These are phyloP conservation scores for Eucidaris tribuloides DNA, from an alignment of 35 echinoderm and acorn worm species.

Conservation along the genomic window DNA sequence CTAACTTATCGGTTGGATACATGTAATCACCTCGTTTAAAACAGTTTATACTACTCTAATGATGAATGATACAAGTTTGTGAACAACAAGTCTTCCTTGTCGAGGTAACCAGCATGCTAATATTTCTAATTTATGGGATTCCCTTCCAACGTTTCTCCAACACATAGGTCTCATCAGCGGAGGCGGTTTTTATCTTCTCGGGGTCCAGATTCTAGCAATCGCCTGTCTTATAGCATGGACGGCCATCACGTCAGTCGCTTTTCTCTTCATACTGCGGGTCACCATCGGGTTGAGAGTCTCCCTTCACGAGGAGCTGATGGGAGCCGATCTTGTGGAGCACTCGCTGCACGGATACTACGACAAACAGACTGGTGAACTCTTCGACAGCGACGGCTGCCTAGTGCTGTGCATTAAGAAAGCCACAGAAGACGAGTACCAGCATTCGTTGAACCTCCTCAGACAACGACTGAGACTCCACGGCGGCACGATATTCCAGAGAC, in stretches of 20 bases:
- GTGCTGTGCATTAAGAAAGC: neutral
- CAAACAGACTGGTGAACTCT: slow-evolving; percentile 54
- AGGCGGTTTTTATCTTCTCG: slow-evolving; percentile 76
- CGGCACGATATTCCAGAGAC: neutral
- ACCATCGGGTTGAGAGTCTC: slow-evolving; percentile 87
- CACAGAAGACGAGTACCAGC: neutral
- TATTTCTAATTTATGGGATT: neutral
- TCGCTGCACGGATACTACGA: slow-evolving; percentile 74
- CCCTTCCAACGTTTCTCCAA: neutral
- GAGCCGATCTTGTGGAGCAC: slow-evolving; percentile 92
- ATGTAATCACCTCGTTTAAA: neutral
- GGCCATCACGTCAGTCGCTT: slow-evolving; percentile 34
- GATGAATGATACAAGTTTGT: neutral
- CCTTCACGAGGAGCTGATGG: slow-evolving; percentile 85
- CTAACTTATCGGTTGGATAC: neutral
- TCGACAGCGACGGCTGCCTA: slow-evolving; percentile 42
- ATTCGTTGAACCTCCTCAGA: neutral
- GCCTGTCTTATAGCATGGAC: slow-evolving; percentile 68
- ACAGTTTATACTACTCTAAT: neutral
- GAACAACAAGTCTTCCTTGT: neutral
- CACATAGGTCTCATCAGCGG: slow-evolving; percentile 71
- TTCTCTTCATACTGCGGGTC: slow-evolving; percentile 53
- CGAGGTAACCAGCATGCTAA: neutral
- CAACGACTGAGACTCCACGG: neutral
- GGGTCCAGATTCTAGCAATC: slow-evolving; percentile 58